These are phyloP conservation scores for Lasius platythorax DNA, from an alignment of 2,888 invertebrate genomes.

Conservation along the genomic window DNA sequence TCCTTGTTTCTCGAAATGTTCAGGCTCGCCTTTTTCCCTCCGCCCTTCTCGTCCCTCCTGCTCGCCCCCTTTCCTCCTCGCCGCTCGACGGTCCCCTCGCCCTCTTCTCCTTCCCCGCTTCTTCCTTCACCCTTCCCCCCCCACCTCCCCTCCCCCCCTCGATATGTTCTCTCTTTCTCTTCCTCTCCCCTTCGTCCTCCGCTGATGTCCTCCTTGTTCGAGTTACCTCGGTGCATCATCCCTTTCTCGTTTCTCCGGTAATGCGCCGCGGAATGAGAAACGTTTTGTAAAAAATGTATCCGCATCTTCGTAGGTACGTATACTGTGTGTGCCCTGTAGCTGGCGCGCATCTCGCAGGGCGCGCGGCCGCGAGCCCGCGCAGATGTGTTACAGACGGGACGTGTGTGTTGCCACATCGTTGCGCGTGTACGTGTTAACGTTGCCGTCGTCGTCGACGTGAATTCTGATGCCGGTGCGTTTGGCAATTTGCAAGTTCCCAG, in stretches of 20 bases:
- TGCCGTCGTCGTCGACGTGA: conserved; percentile 69
- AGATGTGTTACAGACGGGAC: conserved; percentile 60
- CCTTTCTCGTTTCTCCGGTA: conserved; percentile 80
- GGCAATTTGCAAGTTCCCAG: conserved; percentile 61
- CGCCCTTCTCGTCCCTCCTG: conserved; percentile 57
- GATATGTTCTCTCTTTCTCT: conserved; percentile 48
- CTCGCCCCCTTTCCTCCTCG: conserved; percentile 22
- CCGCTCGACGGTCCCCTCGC: conserved; percentile 63
- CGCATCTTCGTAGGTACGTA: conserved; percentile 78
- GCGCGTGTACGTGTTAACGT: conserved; percentile 65
- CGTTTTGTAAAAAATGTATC: conserved; percentile 83
- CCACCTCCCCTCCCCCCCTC: conserved; percentile 49
- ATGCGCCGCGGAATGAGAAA: conserved; percentile 85
- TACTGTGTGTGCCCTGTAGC: conserved; percentile 57
- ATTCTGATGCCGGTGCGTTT: conserved; percentile 67
- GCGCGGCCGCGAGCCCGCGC: conserved; percentile 39
- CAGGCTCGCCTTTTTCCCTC: conserved; percentile 76
- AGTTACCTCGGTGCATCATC: conserved; percentile 74
- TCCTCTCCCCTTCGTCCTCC: conserved; percentile 30
- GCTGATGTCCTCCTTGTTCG: conserved; percentile 75
- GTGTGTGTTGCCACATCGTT: conserved; percentile 67
- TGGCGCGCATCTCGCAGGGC: conserved; percentile 50
- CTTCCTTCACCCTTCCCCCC: conserved; percentile 52
- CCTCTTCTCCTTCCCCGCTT: conserved; percentile 39
- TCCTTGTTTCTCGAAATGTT: conserved; percentile 85